phyloP scores from a whole-genome alignment of 2,113 vertebrate species.

The Calidris pygmaea region DNA sequence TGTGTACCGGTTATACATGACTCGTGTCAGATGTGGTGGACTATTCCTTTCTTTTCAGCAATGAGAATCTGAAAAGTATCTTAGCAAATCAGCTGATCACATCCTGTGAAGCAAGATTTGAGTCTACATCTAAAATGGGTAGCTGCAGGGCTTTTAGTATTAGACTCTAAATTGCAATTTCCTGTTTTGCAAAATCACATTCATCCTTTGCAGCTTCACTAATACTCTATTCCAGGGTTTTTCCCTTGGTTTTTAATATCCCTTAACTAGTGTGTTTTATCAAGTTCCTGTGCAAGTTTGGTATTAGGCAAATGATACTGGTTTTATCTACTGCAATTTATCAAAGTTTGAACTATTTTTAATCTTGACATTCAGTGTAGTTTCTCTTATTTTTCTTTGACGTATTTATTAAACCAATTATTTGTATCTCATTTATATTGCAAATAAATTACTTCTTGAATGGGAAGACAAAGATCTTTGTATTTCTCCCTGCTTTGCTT shows the following conservation, averaged over 20 bases:
- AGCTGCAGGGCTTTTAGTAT: constrained; percentile 34
- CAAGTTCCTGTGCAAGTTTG: not conserved
- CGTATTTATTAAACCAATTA: not conserved
- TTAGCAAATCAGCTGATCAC: not conserved
- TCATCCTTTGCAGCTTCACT: constrained; percentile 1
- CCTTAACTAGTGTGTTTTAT: not conserved
- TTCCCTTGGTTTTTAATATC: not conserved
- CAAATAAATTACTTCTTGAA: not conserved
- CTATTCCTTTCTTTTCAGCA: not conserved
- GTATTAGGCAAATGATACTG: not conserved
- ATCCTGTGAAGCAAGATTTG: constrained; percentile 20
- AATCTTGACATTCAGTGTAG: not conserved
- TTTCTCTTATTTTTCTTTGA: not conserved
- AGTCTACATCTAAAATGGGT: not conserved
- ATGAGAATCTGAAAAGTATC: not conserved
- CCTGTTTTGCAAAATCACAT: constrained; percentile 18
- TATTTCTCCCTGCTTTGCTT: not conserved
- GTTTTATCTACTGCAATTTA: not conserved
- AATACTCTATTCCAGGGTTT: not conserved
- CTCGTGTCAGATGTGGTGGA: not conserved
- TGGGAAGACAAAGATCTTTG: not conserved
- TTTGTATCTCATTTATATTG: not conserved
- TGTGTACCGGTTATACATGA: not conserved
- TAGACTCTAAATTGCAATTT: constrained; percentile 40
- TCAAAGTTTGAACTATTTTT: not conserved